Evolutionary conservation across 2,113 vertebrate species (phyloP), one percentile per base, ranked within the genome.

Genomic region (Colossoma macropomum): DNA sequence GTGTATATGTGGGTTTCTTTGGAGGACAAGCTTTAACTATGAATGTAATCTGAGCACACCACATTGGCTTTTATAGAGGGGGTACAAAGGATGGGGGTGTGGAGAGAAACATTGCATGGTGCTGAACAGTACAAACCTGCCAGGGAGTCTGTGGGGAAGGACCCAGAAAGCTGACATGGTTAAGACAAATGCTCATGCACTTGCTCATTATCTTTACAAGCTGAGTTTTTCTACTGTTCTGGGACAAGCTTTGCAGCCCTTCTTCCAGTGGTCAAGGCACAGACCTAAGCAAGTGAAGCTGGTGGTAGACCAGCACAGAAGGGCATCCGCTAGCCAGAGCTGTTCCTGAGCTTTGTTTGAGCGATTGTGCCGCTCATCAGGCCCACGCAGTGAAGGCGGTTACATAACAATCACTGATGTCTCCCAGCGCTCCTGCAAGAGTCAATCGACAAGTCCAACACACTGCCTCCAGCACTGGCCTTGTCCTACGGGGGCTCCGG

Each of bases 21-120:
- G 21, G n/a, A 79, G 54, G 32, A 79, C 45, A 28, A 27, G 59
- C 75, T 79, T 72, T 56, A 32, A 72, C 45, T 79, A 27, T 80
- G 75, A 75, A 84, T 89, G 86, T 78, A 84, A 87, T 80, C 86
- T 62, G 65, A 82, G 79, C 77, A n/a, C 72, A 70, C 70, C 86
- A 86, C 66, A 86, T 86, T 86, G 84, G 78, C 34, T 48, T 77
- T 63, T 52, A 69, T 38, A 23, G 68, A 84, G 56, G 30, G 17
- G 30, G 30, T 45, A 71, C 68, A 25, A 38, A 69, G 60, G 21
- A 32, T 59, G 30, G 11, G 34, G 48, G 65, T 65, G 75, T 60
- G 52, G 59, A 34, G 50, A 71, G 74, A 9, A 56, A 50, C 50
- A 60, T 8, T 65, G 63, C 80, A 54, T 15, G 0, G 27, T 32